Base-by-base conservation (phyloP, 2,797 vertebrate genomes). In the Streptopelia turtur region DNA sequence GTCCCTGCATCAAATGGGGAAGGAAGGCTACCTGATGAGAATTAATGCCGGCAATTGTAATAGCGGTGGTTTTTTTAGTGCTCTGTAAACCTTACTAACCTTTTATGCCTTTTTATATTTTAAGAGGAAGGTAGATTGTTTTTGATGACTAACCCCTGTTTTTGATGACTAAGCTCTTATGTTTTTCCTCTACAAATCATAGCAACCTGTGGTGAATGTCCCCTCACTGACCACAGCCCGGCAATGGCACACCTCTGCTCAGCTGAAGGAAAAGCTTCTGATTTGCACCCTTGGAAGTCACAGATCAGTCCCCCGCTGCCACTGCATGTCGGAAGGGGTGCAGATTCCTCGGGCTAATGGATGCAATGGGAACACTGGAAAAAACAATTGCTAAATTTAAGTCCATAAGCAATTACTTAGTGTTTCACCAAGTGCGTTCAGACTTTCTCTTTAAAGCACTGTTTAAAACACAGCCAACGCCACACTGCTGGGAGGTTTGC, bases 11-110 rank as follows among this genome's bases (percentile, higher is more conserved):
- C 15, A 0, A 43, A 13, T 1, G 13, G 93, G 94, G 95, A 95
- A 90, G 96, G 92, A 96, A 96, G 75, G 86, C 92, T 95, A 96
- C 95, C 96, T 96, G 91, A 95, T 80, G 92, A 80, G 95, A 93
- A 92, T 80, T 77, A 85, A 89, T 27, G 18, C 86, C 65, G 28
- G 75, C 92, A 71, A 92, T 91, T 95, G 93, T 96, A 60, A 71
- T 18, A 45, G 71, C 3, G 0, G 17, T 93, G 87, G 8, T 75
- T 87, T 87, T 76, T 82, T 90, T 71, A 85, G 37, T 94, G 83
- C 88, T 68, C 53, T 53, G 78, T 21, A 94, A 91, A 69, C 69
- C 72, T 59, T 45, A 95, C 75, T 69, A 78, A 92, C 91, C 68
- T 95, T 92, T 49, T 16, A 78, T 89, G 80, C 79, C 72, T 77